Evolutionary conservation across 2,113 vertebrate genomes (phyloP).

Genomic region (Glareola pratincola): DNA sequence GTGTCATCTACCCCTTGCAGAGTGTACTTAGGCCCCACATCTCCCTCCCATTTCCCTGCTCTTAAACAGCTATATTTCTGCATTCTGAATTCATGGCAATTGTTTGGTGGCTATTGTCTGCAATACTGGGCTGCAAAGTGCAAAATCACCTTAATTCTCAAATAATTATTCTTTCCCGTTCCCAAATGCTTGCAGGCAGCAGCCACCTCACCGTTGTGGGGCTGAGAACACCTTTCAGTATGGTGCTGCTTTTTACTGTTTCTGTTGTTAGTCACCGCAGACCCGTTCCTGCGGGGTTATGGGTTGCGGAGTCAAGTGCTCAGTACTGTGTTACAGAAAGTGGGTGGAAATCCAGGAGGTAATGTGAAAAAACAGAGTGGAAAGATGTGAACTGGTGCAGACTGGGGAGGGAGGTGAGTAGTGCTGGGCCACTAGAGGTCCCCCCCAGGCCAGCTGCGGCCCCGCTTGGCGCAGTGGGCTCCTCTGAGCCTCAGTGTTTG

Average conservation of each 20-base stretch:
- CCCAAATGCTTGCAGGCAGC: background rate
- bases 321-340: background rate
- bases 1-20: background rate
- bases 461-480: background rate
- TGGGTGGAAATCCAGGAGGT: background rate
- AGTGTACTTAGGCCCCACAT: background rate
- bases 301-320: background rate
- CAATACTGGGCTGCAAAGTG: background rate
- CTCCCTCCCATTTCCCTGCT: background rate
- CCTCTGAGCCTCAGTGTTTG: background rate
- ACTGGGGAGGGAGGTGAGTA: background rate
- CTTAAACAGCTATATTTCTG: background rate
- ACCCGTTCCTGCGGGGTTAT: background rate
- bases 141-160: background rate
- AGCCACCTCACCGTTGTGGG: fast-evolving
- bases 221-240: background rate
- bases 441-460: background rate
- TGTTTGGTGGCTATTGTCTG: background rate
- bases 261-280: background rate
- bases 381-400: background rate
- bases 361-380: background rate
- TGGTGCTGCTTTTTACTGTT: fast-evolving
- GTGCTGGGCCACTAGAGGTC: slow-evolving; percentile 59
- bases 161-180: background rate
- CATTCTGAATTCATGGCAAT: background rate